Conservation (phyloP, 2,888 invertebrate species). For the Dysmachus trigonus region DNA sequence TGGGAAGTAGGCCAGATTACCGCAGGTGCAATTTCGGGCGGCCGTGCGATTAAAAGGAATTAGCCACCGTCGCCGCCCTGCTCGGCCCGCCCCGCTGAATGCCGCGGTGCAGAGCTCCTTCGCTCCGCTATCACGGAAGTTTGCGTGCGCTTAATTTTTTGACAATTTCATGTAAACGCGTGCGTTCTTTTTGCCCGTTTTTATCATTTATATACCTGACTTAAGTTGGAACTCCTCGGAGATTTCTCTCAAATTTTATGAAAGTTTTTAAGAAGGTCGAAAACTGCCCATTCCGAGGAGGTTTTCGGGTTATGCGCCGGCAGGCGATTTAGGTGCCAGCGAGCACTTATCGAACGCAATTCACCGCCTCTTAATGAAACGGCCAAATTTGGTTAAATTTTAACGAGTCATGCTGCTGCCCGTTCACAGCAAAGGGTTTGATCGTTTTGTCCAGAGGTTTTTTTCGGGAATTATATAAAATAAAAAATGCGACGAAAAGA, state of each 20-base stretch:
- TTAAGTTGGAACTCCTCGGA: background rate
- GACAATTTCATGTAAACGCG: constrained; percentile 8
- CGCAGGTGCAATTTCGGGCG: constrained; percentile 12
- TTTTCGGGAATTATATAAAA: background rate
- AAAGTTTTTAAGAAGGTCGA: background rate
- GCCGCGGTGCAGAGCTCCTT: background rate
- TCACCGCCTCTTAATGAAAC: background rate
- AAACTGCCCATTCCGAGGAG: background rate
- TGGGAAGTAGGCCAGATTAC: constrained; percentile 14
- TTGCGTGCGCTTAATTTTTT: constrained; percentile 32
- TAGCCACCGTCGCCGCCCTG: background rate
- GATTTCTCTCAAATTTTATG: constrained; percentile 7
- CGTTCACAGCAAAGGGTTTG: background rate
- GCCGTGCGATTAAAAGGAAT: constrained; percentile 20
- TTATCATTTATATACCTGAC: background rate
- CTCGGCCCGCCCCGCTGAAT: no score
- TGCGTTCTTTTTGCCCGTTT: background rate
- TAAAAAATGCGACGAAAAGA: background rate
- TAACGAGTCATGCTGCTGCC: background rate
- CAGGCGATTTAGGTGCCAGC: background rate
- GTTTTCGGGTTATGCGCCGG: background rate
- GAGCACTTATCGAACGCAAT: background rate
- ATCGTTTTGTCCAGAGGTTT: background rate
- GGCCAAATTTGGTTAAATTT: background rate
- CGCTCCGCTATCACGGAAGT: constrained; percentile 4